Conservation (phyloP, 1,140 invertebrate genomes). For the Drosophila hydei region DNA sequence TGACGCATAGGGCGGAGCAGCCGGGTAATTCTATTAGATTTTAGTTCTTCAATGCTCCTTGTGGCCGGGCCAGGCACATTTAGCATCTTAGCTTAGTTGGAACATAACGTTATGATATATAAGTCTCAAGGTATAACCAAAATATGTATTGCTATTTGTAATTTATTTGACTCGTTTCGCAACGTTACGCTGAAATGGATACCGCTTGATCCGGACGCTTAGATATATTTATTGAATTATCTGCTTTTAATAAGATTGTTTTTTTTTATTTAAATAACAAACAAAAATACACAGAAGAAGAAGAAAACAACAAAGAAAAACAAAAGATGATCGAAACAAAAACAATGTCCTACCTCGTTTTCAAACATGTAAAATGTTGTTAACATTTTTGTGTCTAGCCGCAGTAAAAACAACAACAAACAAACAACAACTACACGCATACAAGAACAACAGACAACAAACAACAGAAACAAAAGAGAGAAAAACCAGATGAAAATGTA, state of each 20-base stretch:
- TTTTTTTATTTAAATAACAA: background rate
- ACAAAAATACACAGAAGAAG: constrained; percentile 13
- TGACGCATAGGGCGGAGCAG: constrained; percentile 7
- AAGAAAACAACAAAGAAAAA: constrained; percentile 33
- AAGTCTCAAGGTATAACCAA: constrained; percentile 75
- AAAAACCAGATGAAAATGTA: constrained; percentile 36
- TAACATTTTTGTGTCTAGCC: constrained; percentile 47
- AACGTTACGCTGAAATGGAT: constrained; percentile 5
- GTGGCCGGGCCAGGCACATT: constrained; percentile 14
- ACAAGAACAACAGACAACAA: constrained; percentile 34
- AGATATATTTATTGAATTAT: constrained; percentile 24
- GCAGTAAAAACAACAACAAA: constrained; percentile 45
- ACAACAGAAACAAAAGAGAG: constrained; percentile 36
- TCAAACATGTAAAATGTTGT: constrained; percentile 62
- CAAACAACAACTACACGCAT: constrained; percentile 34
- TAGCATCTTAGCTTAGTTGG: constrained; percentile 60
- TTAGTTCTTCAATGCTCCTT: constrained; percentile 23
- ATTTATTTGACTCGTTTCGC: constrained; percentile 58
- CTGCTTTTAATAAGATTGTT: constrained; percentile 2
- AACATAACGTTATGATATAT: constrained; percentile 46
- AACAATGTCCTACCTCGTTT: constrained; percentile 83
- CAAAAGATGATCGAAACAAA: constrained; percentile 32
- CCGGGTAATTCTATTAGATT: constrained; percentile 13
- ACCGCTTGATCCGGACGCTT: constrained; percentile 14
- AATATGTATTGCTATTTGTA: constrained; percentile 76